Percentiles rank a stretch among this genome's conserved stretches.
Conservation (phyloP, 2,888 invertebrate species). For the Hypselothyrea guttata region DNA sequence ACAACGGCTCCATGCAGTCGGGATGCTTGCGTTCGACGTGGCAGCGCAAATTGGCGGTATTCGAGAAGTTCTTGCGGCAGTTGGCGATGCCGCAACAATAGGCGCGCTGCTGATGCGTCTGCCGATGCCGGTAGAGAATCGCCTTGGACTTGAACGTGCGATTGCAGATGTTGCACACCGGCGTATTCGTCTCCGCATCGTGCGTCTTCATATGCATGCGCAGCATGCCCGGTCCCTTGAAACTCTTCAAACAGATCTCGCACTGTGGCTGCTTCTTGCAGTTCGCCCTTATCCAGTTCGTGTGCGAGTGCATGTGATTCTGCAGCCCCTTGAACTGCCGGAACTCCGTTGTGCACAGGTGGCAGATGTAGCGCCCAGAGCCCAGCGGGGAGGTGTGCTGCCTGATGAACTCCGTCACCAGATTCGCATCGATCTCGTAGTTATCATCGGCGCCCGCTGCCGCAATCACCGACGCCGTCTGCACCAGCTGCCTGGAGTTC, state of each 20-base stretch:
- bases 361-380: constrained; percentile 85
- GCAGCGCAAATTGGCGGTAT: constrained; percentile 77
- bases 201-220: constrained; percentile 87
- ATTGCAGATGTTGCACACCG: constrained; percentile 85
- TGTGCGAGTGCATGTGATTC: constrained; percentile 85
- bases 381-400: constrained; percentile 84
- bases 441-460: constrained; percentile 77
- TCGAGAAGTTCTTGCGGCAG: constrained; percentile 82
- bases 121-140: constrained; percentile 85
- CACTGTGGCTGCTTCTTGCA: constrained; percentile 87
- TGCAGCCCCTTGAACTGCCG: constrained; percentile 85
- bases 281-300: constrained; percentile 86
- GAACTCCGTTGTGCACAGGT: constrained; percentile 86
- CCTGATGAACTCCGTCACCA: constrained; percentile 81
- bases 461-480: constrained; percentile 78
- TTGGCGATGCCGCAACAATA: constrained; percentile 81
- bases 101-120: constrained; percentile 85
- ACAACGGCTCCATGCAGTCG: constrained; percentile 77
- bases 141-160: constrained; percentile 85
- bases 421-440: constrained; percentile 79
- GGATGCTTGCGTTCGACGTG: constrained; percentile 81
- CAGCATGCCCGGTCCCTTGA: constrained; percentile 87
- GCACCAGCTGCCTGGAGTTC: constrained; percentile 74
- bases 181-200: constrained; percentile 84
- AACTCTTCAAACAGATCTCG: constrained; percentile 85